Conservation (phyloP, 2,888 invertebrate genomes). For the Troides oblongomaculatus region DNA sequence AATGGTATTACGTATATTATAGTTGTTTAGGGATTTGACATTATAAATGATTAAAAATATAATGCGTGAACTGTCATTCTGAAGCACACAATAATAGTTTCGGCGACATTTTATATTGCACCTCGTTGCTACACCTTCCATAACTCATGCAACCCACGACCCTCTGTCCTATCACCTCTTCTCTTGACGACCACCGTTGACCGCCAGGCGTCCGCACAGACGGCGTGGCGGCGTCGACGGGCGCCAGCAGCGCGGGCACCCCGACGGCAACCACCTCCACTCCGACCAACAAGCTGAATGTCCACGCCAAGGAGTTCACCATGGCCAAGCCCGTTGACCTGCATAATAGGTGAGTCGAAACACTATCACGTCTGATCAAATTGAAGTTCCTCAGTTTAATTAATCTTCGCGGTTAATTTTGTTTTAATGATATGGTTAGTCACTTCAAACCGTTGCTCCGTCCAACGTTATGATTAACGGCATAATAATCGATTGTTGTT, state of each 20-base stretch:
- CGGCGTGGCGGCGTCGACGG: constrained; percentile 63
- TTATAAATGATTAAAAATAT: too few species aligned
- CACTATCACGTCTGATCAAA: too few species aligned
- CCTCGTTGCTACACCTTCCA: constrained; percentile 31
- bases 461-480: too few species aligned
- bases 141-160: constrained; percentile 38
- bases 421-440: too few species aligned
- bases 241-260: constrained; percentile 43
- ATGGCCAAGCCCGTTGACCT: constrained; percentile 84
- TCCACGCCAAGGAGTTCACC: constrained; percentile 94
- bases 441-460: too few species aligned
- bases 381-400: too few species aligned
- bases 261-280: constrained; percentile 44
- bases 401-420: too few species aligned
- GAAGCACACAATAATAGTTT: background rate
- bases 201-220: constrained; percentile 82
- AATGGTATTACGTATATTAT: too few species aligned
- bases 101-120: background rate
- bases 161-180: constrained; percentile 70
- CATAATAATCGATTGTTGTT: too few species aligned
- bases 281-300: constrained; percentile 85
- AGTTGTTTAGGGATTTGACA: too few species aligned
- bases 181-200: constrained; percentile 73
- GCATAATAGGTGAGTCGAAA: constrained; percentile 67
- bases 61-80: background rate